phyloP scores from a whole-genome alignment of 2,888 invertebrate species.

The Pristionchus fissidentatus region DNA sequence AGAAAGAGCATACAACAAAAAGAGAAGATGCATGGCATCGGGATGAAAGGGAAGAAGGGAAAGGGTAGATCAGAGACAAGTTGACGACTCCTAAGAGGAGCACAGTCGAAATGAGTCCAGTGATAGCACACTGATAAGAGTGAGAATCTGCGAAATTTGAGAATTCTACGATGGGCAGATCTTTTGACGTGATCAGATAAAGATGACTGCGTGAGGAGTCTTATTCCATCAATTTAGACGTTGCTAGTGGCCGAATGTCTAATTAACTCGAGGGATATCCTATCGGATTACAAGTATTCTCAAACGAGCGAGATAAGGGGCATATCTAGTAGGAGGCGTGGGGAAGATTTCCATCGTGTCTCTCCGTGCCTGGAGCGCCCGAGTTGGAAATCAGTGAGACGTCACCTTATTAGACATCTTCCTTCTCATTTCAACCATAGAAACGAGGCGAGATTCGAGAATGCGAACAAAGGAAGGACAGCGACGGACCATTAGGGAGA shows the following conservation, averaged over 20 bases:
- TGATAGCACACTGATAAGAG: constrained; percentile 32
- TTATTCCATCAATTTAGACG: no score
- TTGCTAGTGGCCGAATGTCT: no score
- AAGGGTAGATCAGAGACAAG: no score
- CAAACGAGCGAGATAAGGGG: background rate
- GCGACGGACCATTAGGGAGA: no score
- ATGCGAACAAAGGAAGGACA: no score
- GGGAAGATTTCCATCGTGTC: background rate
- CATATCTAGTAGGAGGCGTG: background rate
- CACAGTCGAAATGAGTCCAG: no score
- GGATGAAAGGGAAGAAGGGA: background rate
- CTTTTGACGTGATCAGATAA: no score
- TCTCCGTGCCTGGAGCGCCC: background rate
- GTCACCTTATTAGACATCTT: constrained; percentile 23
- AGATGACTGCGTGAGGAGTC: no score
- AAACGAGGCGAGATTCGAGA: no score
- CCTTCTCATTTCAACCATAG: no score
- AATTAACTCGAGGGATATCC: constrained; percentile 4
- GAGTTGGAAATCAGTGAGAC: constrained; percentile 11
- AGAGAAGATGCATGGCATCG: constrained; percentile 29
- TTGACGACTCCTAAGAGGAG: no score
- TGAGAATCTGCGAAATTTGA: background rate
- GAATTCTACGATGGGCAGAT: no score
- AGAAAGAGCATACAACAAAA: constrained; percentile 36
- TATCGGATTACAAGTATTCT: constrained; percentile 9